Evolutionary conservation across 2,797 vertebrate genomes (phyloP).

Genomic region (Liparis tanakae): DNA sequence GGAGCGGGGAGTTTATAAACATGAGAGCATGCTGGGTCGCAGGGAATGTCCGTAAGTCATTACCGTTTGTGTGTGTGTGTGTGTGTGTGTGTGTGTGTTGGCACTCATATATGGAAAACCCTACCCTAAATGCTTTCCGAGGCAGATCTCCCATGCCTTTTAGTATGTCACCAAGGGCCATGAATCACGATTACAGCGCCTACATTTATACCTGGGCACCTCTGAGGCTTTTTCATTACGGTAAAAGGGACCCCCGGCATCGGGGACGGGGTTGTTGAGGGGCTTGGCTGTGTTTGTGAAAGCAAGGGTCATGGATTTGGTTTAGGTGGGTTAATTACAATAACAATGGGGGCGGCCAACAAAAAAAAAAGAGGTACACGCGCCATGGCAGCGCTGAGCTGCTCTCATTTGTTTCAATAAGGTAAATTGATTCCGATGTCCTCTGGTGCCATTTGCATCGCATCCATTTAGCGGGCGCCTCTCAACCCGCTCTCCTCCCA

Average conservation of each 20-base stretch:
- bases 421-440: conserved; percentile 84
- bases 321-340: conserved; percentile 81
- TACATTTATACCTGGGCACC: conserved; percentile 74
- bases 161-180: conserved; percentile 75
- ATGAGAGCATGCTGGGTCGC: conserved; percentile 40
- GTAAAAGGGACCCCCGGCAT: conserved; percentile 78
- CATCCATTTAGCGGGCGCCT: conserved; percentile 77
- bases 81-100: conserved; percentile 31
- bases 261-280: conserved; percentile 35
- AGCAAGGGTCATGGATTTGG: conserved; percentile 69
- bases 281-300: conserved; percentile 56
- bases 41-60: conserved; percentile 60
- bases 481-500: conserved; percentile 57
- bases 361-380: conserved; percentile 58
- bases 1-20: conserved; percentile 64
- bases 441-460: conserved; percentile 80
- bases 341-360: conserved; percentile 76
- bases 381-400: conserved; percentile 65
- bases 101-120: conserved; percentile 63
- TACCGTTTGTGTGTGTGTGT: conserved; percentile 35
- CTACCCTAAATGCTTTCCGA: conserved; percentile 70
- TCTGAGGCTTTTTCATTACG: conserved; percentile 81
- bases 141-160: conserved; percentile 73
- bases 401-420: conserved; percentile 87
- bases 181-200: conserved; percentile 77